Base-by-base conservation (phyloP, 2,888 invertebrate genomes). In the Gandaritis pyraliata region DNA sequence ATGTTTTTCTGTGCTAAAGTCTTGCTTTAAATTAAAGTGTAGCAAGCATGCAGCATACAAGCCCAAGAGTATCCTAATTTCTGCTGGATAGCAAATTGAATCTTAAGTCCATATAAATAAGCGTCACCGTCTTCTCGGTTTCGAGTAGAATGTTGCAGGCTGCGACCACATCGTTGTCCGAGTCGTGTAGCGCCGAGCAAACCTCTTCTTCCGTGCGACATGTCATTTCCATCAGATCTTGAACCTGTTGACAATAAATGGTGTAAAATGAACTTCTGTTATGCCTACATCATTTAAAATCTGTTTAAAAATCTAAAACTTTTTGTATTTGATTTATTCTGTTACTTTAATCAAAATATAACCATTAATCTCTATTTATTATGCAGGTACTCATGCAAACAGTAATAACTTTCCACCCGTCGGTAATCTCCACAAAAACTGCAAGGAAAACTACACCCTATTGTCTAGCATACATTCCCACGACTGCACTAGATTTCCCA, bases 141-240 rank as follows among this genome's bases (percentile, higher is more conserved):
- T 97, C 97, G 55, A 96, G 93, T 66, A 97, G 93, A 88, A 96
- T 94, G 80, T 96, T 95, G 74, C 96, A 95, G 66, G 98, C 98
- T 80, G 94, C 94, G 75, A 96, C 95, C 82, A 96, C 92, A 90
- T 98, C 98, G 85, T 97, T 95, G 90, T 98, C 97, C 79, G 96
- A 96, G 93, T 98, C 98, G 85, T 98, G 97, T 61, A 99, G 94
- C 64, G 98, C 98, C 83, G 97, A 96, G 80, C 96, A 96, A 58
- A 97, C 98, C 88, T 97, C 97, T 84, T 98, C 98, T 83, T 97
- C 97, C 56, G 96, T 94, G 80, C 96, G 95, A 75, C 96, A 95
- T 58, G 98, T 98, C 94, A 97, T 95, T 85, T 98, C 98, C 94
- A 98, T 96, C 69, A 98, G 94, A 90, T 96, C 95, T 77, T 95